Percentiles rank a stretch among this genome's conserved stretches.
phyloP scores from a whole-genome alignment of 2,888 invertebrate species.

The Eilema caniola region DNA sequence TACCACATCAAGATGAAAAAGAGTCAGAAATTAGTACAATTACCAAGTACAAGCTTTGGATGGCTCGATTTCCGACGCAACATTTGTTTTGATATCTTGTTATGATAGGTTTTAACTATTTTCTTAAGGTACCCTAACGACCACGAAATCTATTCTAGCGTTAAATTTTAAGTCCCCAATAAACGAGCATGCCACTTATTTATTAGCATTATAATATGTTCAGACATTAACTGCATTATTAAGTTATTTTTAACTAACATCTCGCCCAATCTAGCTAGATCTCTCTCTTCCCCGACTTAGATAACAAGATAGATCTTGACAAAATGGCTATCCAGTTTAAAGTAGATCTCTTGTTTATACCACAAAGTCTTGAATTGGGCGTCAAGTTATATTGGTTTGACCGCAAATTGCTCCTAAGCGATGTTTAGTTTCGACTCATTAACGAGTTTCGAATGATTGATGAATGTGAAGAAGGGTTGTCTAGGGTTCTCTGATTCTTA shows the following conservation, averaged over 20 bases:
- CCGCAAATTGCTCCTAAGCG: slow-evolving; percentile 62
- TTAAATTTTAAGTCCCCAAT: slow-evolving; percentile 75
- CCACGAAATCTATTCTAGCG: slow-evolving; percentile 64
- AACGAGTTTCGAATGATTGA: slow-evolving; percentile 72
- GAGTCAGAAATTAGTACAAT: too few relatives aligned
- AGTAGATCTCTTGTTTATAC: slow-evolving; percentile 34
- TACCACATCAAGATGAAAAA: too few relatives aligned
- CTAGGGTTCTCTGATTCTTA: slow-evolving; percentile 35
- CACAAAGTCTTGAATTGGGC: slow-evolving; percentile 41
- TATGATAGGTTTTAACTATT: background rate
- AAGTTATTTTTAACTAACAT: slow-evolving; percentile 64
- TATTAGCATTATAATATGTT: slow-evolving; percentile 77
- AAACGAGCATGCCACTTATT: slow-evolving; percentile 74
- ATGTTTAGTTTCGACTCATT: slow-evolving; percentile 74
- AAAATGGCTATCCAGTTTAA: slow-evolving; percentile 52
- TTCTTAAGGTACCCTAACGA: slow-evolving; percentile 44
- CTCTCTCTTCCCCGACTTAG: slow-evolving; percentile 18
- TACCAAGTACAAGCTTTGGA: too few relatives aligned
- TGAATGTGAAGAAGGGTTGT: slow-evolving; percentile 59
- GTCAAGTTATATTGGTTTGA: slow-evolving; percentile 55
- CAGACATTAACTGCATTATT: slow-evolving; percentile 68
- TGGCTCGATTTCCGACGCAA: background rate
- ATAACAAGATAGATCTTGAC: slow-evolving; percentile 35
- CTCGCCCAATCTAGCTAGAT: slow-evolving; percentile 48
- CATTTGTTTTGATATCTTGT: background rate